Evolutionary conservation across 2,797 vertebrate species (phyloP), one percentile per base, ranked within the genome.

Genomic region (Lacerta bilineata): DNA sequence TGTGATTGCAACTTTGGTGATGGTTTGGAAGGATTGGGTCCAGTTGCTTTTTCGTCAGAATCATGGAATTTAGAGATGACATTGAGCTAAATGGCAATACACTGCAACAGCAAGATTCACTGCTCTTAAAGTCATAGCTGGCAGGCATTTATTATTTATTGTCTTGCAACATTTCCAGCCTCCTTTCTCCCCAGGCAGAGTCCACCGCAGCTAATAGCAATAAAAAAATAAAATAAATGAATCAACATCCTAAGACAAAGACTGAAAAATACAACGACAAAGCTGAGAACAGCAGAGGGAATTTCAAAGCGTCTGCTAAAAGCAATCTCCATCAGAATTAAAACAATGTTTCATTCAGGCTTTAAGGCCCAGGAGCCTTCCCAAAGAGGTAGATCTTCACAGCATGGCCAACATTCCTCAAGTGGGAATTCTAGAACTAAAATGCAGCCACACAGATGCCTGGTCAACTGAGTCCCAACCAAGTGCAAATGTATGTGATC

Each of bases 281-380:
- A 46, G 10, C 11, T 46, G 68, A 33, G 18, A 85, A 10, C n/a
- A 33, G 41, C 20, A 23, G 20, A 61, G 23, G 25, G 8, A 66
- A 77, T 78, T 46, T 86, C 46, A 86, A 86, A 86, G 41, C 20
- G 50, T 15, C 75, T 41, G 46, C 29, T 50, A 29, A 46, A 85
- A 78, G 29, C 18, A 78, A 36, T 64, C 43, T 61, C 39, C 72
- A 78, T n/a, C 29, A 27, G 11, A 27, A 0, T 78, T 36, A 68
- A 78, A 86, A 25, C 29, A 11, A 68, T 78, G 33, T 27, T 81
- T 43, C 43, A 68, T 50, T 41, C 46, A 61, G 15, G 6, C 13
- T 78, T 50, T 50, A 68, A 68, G 20, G 11, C 33, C n/a, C 20
- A 59, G 18, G 25, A 39, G 43, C n/a, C 20, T 36, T 68, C 41